phyloP scores from a whole-genome alignment of 2,797 vertebrate genomes.

The Premnoplex brunnescens region DNA sequence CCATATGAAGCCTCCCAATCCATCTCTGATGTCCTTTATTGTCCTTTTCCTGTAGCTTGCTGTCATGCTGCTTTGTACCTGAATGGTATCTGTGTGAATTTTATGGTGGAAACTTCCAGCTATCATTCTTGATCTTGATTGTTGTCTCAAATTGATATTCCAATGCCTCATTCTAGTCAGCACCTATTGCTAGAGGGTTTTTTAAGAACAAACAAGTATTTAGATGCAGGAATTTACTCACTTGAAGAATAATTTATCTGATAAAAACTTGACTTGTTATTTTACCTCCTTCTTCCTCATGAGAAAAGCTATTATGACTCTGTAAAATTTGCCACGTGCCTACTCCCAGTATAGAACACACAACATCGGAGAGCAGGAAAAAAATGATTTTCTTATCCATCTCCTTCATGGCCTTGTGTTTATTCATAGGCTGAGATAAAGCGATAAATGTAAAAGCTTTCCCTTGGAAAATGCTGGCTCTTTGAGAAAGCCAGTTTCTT shows the following conservation, averaged over 20 bases:
- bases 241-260: not conserved
- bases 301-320: not conserved
- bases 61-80: not conserved
- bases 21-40: not conserved
- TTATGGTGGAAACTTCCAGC: not conserved
- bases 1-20: not conserved
- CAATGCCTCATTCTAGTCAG: not conserved
- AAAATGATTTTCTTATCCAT: not conserved
- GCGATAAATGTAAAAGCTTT: not conserved
- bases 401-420: not conserved
- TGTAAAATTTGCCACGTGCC: not conserved
- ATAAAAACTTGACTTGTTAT: not conserved
- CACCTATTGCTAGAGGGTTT: not conserved
- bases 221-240: not conserved
- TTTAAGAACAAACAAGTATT: not conserved
- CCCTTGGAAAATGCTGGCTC: not conserved
- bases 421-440: not conserved
- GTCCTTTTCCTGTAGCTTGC: not conserved
- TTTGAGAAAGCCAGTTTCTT: not conserved
- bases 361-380: not conserved
- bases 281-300: not conserved
- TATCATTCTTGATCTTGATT: not conserved
- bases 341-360: not conserved
- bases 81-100: not conserved
- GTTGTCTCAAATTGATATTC: not conserved